phyloP scores from a whole-genome alignment of 2,113 vertebrate genomes.

The Ptilorrhoa leucosticta region DNA sequence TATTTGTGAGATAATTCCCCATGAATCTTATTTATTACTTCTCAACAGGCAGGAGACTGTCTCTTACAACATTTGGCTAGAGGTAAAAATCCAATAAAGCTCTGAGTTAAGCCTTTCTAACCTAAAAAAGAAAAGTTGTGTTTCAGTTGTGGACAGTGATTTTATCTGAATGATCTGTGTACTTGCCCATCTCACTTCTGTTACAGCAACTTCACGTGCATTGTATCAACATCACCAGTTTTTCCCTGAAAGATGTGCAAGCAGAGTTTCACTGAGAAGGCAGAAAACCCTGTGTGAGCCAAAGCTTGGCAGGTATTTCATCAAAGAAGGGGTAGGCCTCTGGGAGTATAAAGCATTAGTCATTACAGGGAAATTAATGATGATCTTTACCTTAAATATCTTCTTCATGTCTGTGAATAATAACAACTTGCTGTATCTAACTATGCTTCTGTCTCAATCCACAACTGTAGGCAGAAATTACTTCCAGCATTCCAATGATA shows the following conservation, averaged over 20 bases:
- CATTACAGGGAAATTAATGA: slow-evolving; percentile 31
- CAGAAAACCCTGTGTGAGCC: not conserved
- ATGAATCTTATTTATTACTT: not conserved
- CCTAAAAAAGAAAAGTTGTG: fast-evolving
- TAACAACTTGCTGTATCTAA: not conserved
- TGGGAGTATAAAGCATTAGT: slow-evolving; percentile 5
- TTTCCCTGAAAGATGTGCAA: not conserved
- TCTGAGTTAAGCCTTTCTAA: not conserved
- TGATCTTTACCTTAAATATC: slow-evolving; percentile 18
- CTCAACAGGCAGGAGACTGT: not conserved
- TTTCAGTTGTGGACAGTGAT: not conserved
- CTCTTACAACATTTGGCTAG: not conserved
- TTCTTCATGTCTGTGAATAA: slow-evolving; percentile 10
- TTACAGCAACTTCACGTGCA: not conserved
- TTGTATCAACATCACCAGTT: not conserved
- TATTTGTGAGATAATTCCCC: not conserved
- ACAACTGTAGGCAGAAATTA: not conserved
- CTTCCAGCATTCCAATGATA: not conserved
- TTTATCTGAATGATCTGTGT: not conserved
- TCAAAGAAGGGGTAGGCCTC: not conserved
- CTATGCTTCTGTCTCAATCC: not conserved
- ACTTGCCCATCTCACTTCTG: not conserved
- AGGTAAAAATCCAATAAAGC: not conserved
- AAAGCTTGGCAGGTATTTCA: slow-evolving; percentile 5
- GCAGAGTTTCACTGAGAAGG: not conserved